These are phyloP conservation scores for Asarcornis scutulata DNA, from an alignment of 2,113 vertebrate species.

Conservation along the genomic window DNA sequence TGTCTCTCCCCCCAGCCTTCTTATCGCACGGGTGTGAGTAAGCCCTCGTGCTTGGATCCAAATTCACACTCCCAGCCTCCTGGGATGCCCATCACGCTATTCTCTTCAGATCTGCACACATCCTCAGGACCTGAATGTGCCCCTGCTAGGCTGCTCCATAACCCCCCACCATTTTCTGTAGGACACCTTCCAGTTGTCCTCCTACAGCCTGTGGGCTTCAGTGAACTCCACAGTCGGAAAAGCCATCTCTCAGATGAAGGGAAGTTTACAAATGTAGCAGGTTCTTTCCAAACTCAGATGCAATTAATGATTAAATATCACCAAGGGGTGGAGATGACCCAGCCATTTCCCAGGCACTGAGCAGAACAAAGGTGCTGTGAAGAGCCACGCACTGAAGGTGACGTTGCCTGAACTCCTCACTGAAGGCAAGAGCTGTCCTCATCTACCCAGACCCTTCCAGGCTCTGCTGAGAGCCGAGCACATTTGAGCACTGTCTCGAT, in stretches of 20 bases:
- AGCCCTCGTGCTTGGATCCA: conserved; percentile 10
- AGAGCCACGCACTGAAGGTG: neutral
- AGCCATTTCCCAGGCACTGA: fast-evolving
- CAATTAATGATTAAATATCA: neutral
- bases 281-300: neutral
- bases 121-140: neutral
- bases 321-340: fast-evolving
- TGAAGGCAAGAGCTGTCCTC: neutral
- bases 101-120: neutral
- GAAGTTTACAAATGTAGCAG: neutral
- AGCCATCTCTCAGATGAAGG: neutral
- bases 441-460: neutral
- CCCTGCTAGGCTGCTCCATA: neutral
- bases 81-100: neutral
- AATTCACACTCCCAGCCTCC: neutral
- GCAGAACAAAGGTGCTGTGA: neutral
- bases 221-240: neutral
- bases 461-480: neutral
- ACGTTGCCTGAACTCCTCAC: neutral
- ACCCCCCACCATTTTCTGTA: neutral
- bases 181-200: neutral
- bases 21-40: conserved; percentile 7
- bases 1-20: neutral
- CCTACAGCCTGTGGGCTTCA: neutral
- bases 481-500: neutral